Conservation (phyloP, 2,797 vertebrate species). For the Pteronotus mesoamericanus region DNA sequence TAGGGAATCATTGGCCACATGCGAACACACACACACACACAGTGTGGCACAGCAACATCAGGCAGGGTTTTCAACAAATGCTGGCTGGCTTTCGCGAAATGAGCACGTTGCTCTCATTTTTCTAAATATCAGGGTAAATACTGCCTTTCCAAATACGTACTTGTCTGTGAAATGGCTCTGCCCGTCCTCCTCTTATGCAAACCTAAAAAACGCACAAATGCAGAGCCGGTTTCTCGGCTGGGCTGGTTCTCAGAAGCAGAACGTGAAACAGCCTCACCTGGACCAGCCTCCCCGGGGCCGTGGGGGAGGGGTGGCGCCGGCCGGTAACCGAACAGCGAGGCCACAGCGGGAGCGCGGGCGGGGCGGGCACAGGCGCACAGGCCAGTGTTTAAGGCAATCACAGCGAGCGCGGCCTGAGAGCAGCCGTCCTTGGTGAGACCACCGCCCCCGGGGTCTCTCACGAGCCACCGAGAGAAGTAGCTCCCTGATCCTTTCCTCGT, state of each 20-base stretch:
- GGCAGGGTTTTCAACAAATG: not conserved
- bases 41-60: accelerated
- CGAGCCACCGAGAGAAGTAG: not conserved
- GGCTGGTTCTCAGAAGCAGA: not conserved
- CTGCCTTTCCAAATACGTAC: not conserved
- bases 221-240: not conserved
- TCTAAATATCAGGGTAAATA: not conserved
- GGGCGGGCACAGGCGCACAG: no score
- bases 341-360: no score
- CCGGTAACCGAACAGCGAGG: no score
- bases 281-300: not conserved
- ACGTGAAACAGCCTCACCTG: not conserved
- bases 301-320: accelerated
- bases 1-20: not conserved
- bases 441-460: not conserved
- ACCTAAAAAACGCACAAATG: not conserved
- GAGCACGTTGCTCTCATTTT: not conserved
- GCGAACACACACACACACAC: accelerated
- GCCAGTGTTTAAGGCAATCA: not conserved
- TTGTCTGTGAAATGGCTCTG: not conserved
- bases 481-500: not conserved
- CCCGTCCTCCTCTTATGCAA: not conserved
- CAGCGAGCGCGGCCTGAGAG: not conserved
- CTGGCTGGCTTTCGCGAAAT: not conserved
- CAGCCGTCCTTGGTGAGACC: not conserved